Base-by-base conservation (phyloP, 2,888 invertebrate genomes). In the Rhagonycha lutea region DNA sequence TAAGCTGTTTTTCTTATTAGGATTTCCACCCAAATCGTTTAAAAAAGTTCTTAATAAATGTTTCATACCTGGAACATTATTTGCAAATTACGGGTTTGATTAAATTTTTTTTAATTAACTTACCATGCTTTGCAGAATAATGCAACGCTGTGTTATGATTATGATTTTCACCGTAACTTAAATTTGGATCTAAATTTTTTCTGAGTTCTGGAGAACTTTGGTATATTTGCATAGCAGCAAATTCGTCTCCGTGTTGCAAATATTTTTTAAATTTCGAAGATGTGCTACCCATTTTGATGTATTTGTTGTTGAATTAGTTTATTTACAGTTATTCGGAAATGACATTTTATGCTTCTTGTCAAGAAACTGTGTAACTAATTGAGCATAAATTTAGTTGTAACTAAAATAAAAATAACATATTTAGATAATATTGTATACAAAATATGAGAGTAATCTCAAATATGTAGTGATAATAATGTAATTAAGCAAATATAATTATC, bases 211-310 rank as follows among this genome's bases (percentile, higher is more conserved):
- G 90, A 68, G 90, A 90, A 84, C 90, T 90, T 83, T 92, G 91
- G 84, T 91, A 92, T 79, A 88, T 87, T 82, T 92, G 91, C 89
- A 93, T 90, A 14, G 92, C 92, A 70, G 92, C 92, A 84, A 91
- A 92, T 85, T 93, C 93, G 85, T 93, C 93, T 29, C 93, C 93
- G 88, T 92, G 91, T 84, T 92, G 91, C 70, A 93, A 88, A 85
- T 92, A 91, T 83, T 92, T 92, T 81, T 92, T 91, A 85, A 93
- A 92, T 86, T 93, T 93, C 32, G 92, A 92, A 60, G 92, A 92
- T 67, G 92, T 89, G 85, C 91, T 92, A 79, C 93, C 93, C 93
- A 93, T 93, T 78, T 79, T 86, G 23, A 28, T 70, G n/a, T 69
- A 65, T 61, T 28, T 61, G 24, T n/a, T 61, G 28, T 24, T 70